These are phyloP conservation scores for Isotomurus palustris DNA, from an alignment of 2,888 invertebrate genomes.

Conservation along the genomic window DNA sequence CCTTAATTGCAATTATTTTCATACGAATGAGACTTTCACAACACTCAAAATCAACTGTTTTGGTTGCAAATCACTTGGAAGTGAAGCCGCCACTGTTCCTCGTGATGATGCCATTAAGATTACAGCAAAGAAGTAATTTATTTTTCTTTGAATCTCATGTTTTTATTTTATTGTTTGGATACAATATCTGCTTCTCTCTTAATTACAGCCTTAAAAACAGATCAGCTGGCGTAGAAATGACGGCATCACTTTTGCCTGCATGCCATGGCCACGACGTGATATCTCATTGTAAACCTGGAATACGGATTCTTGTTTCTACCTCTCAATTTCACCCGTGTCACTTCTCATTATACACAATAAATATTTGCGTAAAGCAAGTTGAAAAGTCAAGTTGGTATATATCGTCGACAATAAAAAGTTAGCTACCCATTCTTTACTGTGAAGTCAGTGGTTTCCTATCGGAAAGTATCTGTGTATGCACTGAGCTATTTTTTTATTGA, in stretches of 20 bases:
- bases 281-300: conserved; percentile 12
- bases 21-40: conserved; percentile 20
- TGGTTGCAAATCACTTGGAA: conserved; percentile 20
- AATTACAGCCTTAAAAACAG: no score
- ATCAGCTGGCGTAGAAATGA: no score
- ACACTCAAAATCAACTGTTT: conserved; percentile 10
- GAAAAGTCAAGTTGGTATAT: background rate
- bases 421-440: conserved; percentile 11
- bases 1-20: conserved; percentile 21
- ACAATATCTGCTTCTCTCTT: no score
- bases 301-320: conserved; percentile 13
- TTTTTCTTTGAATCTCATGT: no score
- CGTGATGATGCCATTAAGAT: conserved; percentile 17
- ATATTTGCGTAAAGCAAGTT: conserved; percentile 13
- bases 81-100: conserved; percentile 1
- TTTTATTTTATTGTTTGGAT: no score
- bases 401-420: conserved; percentile 3
- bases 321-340: no score
- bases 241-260: no score
- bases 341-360: conserved; percentile 6
- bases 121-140: background rate
- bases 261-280: conserved; percentile 4
- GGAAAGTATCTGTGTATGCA: background rate
- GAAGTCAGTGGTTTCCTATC: no score
- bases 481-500: conserved; percentile 2